phyloP scores from a whole-genome alignment of 2,888 invertebrate species.

The Cylloceria caligata region DNA sequence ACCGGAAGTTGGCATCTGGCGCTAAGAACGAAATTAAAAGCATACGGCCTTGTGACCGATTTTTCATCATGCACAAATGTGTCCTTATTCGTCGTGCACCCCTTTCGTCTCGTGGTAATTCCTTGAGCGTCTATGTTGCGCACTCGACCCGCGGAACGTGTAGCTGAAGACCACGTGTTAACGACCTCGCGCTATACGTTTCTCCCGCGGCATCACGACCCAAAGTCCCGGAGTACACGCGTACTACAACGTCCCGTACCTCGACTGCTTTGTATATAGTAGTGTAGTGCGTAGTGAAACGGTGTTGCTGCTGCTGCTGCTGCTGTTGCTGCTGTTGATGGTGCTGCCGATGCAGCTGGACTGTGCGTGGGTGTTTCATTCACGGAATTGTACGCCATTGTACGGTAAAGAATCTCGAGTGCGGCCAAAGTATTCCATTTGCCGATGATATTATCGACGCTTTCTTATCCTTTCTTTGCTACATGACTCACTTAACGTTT shows the following conservation, averaged over 20 bases:
- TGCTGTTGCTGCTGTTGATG: too few relatives aligned
- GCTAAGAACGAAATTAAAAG: neutral
- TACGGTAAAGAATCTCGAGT: conserved; percentile 4
- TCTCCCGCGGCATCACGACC: neutral
- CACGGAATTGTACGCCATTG: neutral
- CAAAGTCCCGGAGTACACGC: neutral
- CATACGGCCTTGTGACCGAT: conserved; percentile 6
- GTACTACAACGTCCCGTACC: neutral
- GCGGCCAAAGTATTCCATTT: neutral
- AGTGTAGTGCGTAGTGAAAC: neutral
- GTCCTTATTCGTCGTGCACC: neutral
- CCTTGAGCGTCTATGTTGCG: neutral
- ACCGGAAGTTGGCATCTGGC: conserved; percentile 6
- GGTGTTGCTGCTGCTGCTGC: too few relatives aligned
- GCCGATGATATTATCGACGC: neutral
- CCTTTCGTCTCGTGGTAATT: neutral
- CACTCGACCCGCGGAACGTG: conserved; percentile 23
- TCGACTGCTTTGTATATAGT: too few relatives aligned
- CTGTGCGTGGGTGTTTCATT: conserved; percentile 13
- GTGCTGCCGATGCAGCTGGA: too few relatives aligned
- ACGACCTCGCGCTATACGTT: conserved; percentile 46
- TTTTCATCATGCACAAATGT: conserved; percentile 4
- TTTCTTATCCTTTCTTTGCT: neutral
- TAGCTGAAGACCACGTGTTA: conserved; percentile 42
- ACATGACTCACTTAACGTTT: too few relatives aligned